phyloP scores from a whole-genome alignment of 2,113 vertebrate species.

The Pomatostomus ruficeps region DNA sequence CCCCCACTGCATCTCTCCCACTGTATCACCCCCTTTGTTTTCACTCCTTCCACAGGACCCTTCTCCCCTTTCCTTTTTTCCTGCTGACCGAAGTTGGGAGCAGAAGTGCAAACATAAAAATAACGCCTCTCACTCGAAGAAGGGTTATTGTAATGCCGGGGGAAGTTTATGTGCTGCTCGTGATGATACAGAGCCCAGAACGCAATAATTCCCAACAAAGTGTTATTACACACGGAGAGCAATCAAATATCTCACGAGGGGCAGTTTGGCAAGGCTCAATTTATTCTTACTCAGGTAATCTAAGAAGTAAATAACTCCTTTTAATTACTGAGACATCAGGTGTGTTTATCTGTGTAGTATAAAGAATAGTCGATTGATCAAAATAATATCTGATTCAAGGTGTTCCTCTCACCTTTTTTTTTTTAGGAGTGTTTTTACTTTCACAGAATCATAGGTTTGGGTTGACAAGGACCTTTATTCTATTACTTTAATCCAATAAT shows the following conservation, averaged over 20 bases:
- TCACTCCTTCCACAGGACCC: neutral
- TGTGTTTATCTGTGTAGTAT: neutral
- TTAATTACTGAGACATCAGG: neutral
- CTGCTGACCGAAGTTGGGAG: neutral
- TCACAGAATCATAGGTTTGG: neutral
- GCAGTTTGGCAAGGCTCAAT: neutral
- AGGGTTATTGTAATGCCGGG: neutral
- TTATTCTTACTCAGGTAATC: neutral
- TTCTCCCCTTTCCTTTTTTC: neutral
- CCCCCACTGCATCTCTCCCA: fast-evolving
- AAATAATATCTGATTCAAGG: neutral
- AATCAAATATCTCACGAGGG: neutral
- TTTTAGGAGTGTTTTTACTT: neutral
- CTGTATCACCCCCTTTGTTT: neutral
- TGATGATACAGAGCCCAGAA: neutral
- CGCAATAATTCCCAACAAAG: neutral
- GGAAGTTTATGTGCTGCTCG: neutral
- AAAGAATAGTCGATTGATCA: neutral
- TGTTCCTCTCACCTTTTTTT: neutral
- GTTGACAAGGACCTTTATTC: neutral
- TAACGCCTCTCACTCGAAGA: neutral
- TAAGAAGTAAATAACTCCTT: neutral
- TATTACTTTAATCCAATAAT: neutral
- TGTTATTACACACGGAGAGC: neutral
- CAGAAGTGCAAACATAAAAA: neutral